A percentile compares a stretch with the other conserved stretches of the same genome.
phyloP scores from a whole-genome alignment of 2,113 vertebrate species.

The Ceyx cyanopectus region DNA sequence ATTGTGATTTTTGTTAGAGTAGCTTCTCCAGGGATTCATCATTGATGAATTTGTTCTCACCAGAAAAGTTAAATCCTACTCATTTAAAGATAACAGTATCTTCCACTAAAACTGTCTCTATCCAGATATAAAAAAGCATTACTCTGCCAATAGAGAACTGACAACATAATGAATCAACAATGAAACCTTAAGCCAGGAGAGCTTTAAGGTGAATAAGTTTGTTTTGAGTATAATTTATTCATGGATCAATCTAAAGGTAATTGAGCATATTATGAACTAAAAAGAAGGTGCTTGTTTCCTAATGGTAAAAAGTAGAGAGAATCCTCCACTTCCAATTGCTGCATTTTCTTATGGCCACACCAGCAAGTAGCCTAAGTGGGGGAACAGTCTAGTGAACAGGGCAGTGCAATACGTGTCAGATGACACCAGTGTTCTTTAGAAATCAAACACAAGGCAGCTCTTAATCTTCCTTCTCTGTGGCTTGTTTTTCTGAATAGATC shows the following conservation, averaged over 20 bases:
- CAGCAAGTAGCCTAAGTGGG: background rate
- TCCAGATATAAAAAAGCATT: slow-evolving; percentile 81
- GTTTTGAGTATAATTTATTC: slow-evolving; percentile 83
- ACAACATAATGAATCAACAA: slow-evolving; percentile 87
- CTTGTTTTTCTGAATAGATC: background rate
- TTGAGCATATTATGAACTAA: slow-evolving; percentile 79
- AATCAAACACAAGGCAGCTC: background rate
- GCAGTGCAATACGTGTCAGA: background rate
- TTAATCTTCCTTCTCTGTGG: background rate
- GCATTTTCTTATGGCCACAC: slow-evolving; percentile 30
- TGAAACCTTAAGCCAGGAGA: slow-evolving; percentile 80
- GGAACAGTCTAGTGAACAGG: background rate
- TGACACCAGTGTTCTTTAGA: background rate
- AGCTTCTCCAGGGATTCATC: slow-evolving; percentile 79
- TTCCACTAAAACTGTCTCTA: slow-evolving; percentile 78
- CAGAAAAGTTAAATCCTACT: slow-evolving; percentile 80
- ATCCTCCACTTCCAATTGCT: slow-evolving; percentile 41
- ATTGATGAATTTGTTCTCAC: slow-evolving; percentile 83
- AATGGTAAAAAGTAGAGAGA: slow-evolving; percentile 47
- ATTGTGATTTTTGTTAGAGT: slow-evolving; percentile 77
- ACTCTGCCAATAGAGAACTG: slow-evolving; percentile 76
- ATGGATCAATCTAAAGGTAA: slow-evolving; percentile 80
- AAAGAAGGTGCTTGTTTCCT: slow-evolving; percentile 63
- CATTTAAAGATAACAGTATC: slow-evolving; percentile 81
- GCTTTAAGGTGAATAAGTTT: slow-evolving; percentile 79